Conservation (phyloP, 2,888 invertebrate genomes). For the Vannuccia rotundouncinata region DNA sequence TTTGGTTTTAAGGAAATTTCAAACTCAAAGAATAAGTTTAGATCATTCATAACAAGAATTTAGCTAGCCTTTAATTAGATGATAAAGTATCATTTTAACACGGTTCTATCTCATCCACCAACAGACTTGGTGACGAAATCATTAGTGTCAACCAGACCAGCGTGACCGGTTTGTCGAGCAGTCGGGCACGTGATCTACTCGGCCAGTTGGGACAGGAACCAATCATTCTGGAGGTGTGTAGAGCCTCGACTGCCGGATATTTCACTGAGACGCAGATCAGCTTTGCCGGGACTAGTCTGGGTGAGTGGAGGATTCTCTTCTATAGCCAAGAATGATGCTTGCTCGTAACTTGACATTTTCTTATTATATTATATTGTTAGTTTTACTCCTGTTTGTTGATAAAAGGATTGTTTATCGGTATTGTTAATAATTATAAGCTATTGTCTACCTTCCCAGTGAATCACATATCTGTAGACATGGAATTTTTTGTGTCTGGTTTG, state of each 20-base stretch:
- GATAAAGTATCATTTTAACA: no score
- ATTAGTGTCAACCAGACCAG: background rate
- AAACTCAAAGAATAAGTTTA: no score
- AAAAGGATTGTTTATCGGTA: background rate
- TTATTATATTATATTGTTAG: no score
- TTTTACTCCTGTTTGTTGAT: background rate
- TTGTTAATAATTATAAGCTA: background rate
- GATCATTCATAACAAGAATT: no score
- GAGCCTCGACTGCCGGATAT: background rate
- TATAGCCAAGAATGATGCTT: no score
- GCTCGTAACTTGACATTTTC: no score
- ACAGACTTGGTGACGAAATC: background rate
- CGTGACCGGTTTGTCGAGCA: background rate
- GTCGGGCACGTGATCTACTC: background rate
- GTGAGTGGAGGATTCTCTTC: background rate
- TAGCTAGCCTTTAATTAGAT: no score
- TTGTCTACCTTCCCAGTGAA: background rate
- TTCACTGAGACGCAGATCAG: background rate
- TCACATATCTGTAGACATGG: background rate
- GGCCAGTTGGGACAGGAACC: background rate
- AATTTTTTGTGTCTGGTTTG: background rate
- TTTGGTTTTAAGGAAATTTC: no score
- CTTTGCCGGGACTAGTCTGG: background rate
- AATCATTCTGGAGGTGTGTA: background rate
- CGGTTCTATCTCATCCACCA: no score